These are phyloP conservation scores for Phorcus lineatus DNA, from an alignment of 2,888 invertebrate species.

Conservation along the genomic window DNA sequence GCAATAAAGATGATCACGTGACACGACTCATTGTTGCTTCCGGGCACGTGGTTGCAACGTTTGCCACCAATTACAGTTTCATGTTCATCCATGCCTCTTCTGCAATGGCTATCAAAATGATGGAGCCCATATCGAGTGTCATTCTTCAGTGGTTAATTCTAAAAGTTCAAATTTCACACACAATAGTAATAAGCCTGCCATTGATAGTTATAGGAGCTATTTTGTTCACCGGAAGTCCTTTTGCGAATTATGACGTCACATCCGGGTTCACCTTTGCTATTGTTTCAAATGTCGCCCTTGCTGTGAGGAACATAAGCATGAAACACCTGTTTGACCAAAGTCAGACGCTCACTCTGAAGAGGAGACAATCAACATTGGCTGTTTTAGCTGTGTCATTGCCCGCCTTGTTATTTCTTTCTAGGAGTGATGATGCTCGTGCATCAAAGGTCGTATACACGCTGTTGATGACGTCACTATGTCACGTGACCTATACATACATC, in stretches of 20 bases:
- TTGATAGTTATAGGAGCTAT: conserved; percentile 34
- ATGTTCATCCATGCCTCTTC: conserved; percentile 38
- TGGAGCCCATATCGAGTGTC: conserved; percentile 42
- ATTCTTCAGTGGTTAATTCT: conserved; percentile 32
- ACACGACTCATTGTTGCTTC: background rate
- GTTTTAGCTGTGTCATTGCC: background rate
- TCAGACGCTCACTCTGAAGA: background rate
- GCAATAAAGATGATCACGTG: background rate
- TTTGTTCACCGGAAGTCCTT: conserved; percentile 30
- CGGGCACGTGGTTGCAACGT: background rate
- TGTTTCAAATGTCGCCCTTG: conserved; percentile 38
- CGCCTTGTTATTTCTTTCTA: background rate
- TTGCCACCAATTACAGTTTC: conserved; percentile 40
- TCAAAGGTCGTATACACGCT: background rate
- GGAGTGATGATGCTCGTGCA: background rate
- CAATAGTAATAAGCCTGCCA: conserved; percentile 33
- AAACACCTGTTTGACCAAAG: conserved; percentile 19
- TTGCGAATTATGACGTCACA: conserved; percentile 12
- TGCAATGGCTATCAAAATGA: conserved; percentile 42
- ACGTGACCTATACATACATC: conserved; percentile 49
- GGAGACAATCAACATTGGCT: background rate
- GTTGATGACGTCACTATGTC: conserved; percentile 37
- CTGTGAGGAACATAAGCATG: conserved; percentile 37
- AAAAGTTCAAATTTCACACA: conserved; percentile 6
- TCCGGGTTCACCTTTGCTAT: conserved; percentile 28